Evolutionary conservation across 2,888 invertebrate species (phyloP).

Genomic region (Teinopalpus imperialis): DNA sequence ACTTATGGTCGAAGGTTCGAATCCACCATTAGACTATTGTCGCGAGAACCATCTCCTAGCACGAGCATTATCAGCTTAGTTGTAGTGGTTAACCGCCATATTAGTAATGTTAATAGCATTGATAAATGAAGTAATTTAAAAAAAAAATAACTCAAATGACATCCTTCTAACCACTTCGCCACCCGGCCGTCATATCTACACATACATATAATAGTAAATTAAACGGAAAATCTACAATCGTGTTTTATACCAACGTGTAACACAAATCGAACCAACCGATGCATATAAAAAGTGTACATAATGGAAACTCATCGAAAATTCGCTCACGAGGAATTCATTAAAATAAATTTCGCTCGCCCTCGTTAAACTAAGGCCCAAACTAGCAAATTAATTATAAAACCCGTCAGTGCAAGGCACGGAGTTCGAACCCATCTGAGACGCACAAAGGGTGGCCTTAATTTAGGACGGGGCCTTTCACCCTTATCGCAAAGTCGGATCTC

Average conservation of each 20-base stretch:
- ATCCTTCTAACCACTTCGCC: too few species aligned
- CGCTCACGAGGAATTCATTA: conserved; percentile 45
- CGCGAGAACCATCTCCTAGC: too few species aligned
- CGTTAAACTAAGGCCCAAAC: conserved; percentile 73
- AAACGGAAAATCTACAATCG: conserved; percentile 11
- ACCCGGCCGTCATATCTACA: too few species aligned
- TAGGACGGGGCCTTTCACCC: conserved; percentile 63
- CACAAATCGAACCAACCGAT: conserved; percentile 12
- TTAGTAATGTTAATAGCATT: too few species aligned
- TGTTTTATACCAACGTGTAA: not conserved
- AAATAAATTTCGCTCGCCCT: conserved; percentile 64
- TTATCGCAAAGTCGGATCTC: conserved; percentile 77
- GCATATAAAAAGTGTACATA: conserved; percentile 30
- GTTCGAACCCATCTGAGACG: conserved; percentile 73
- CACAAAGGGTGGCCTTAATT: conserved; percentile 72
- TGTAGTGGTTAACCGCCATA: too few species aligned
- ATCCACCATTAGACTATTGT: too few species aligned
- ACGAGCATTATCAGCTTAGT: too few species aligned
- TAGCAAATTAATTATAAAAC: conserved; percentile 81
- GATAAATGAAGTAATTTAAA: too few species aligned
- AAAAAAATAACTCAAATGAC: too few species aligned
- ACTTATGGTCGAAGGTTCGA: too few species aligned
- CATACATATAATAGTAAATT: too few species aligned
- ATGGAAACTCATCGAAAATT: conserved; percentile 32
- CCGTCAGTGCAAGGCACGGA: conserved; percentile 77